These are phyloP conservation scores for Stenolophus ochropezus DNA, from an alignment of 2,888 invertebrate species.

Conservation along the genomic window DNA sequence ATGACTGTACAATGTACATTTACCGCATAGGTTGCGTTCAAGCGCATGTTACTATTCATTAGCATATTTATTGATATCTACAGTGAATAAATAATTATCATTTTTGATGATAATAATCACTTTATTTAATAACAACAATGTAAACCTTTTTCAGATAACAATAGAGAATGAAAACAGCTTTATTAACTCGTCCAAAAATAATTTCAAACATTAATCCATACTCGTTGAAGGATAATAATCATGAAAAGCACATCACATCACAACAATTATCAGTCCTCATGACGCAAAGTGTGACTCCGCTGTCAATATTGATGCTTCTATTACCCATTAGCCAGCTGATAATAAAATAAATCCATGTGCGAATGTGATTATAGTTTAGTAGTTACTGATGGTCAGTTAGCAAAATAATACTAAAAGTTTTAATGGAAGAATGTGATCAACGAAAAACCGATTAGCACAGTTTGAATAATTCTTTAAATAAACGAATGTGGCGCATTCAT, in stretches of 20 bases:
- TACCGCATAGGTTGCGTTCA: no score
- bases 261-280: slow-evolving; percentile 5
- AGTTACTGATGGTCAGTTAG: not conserved
- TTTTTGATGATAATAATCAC: not conserved
- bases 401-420: not conserved
- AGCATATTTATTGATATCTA: no score
- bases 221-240: slow-evolving; percentile 3
- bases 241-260: not conserved
- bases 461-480: not conserved
- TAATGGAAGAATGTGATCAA: not conserved
- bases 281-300: no score
- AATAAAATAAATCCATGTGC: slow-evolving; percentile 9
- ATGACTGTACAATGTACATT: no score
- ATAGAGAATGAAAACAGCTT: not conserved
- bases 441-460: not conserved
- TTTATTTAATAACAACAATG: not conserved
- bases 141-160: slow-evolving; percentile 9
- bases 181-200: not conserved
- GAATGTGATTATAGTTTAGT: slow-evolving; percentile 5
- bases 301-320: slow-evolving; percentile 25
- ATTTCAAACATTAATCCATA: slow-evolving; percentile 10
- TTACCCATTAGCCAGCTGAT: slow-evolving; percentile 4
- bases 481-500: not conserved
- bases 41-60: no score
- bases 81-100: not conserved